Evolutionary conservation across 2,888 invertebrate species (phyloP), one percentile per base, ranked within the genome.

Genomic region (Eupithecia inturbata): DNA sequence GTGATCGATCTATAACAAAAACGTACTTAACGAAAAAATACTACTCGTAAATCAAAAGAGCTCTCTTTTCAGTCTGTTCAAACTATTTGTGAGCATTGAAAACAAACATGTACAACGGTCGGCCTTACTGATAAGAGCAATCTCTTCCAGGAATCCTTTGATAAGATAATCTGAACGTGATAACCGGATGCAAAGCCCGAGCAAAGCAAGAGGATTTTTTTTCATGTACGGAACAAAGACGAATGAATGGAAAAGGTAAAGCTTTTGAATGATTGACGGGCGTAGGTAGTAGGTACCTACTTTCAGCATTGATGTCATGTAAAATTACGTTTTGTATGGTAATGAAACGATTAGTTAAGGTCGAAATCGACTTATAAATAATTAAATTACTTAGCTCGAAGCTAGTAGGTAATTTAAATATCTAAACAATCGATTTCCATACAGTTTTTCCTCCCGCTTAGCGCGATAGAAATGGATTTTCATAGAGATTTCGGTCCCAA

Each of bases 291-390:
- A n/a, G n/a, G n/a, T n/a, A n/a, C n/a, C n/a, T n/a, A 26, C 12
- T 57, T 22, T 26, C 12, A 26, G 22, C 22, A 26, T 57, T 57
- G 57, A 57, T 22, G 57, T 57, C 22, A 57, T 57, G 53, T 26
- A 14, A 57, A 26, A 57, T 10, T 26, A 26, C 26, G 57, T 22
- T 26, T 53, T 57, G 57, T 57, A 57, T 57, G 57, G 22, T 57
- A 57, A 57, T 57, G 57, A 57, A 57, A 22, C 22, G 12, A 57
- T 57, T 57, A 57, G 57, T 57, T 57, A 57, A 10, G 57, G 57
- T 26, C 57, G 22, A 26, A 57, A n/a, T n/a, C n/a, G n/a, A n/a
- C n/a, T n/a, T n/a, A n/a, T n/a, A n/a, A n/a, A n/a, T n/a, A n/a
- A n/a, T n/a, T n/a, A n/a, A n/a, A n/a, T n/a, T n/a, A n/a, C n/a